These are phyloP conservation scores for Ophioninae sp. DNA, from an alignment of 2,888 invertebrate species.

Conservation along the genomic window DNA sequence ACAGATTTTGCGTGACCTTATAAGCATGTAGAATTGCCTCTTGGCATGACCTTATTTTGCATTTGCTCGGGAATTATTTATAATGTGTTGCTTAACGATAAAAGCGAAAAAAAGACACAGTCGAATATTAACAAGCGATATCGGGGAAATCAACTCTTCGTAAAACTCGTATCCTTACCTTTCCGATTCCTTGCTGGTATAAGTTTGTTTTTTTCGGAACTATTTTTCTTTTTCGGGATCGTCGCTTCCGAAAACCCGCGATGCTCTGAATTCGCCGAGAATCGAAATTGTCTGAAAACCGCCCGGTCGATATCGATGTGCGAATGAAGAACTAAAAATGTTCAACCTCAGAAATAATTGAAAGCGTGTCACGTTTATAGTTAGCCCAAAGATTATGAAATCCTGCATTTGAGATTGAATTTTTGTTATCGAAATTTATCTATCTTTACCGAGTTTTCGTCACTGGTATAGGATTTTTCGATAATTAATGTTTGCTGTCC, in stretches of 20 bases:
- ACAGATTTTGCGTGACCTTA: constrained; percentile 6
- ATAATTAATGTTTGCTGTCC: too few relatives aligned
- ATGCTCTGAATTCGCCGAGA: background rate
- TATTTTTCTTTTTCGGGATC: background rate
- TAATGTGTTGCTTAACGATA: constrained; percentile 52
- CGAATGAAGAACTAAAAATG: background rate
- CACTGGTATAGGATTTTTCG: too few relatives aligned
- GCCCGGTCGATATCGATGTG: background rate
- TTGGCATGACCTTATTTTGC: constrained; percentile 51
- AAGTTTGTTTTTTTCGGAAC: background rate
- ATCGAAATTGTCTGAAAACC: constrained; percentile 2
- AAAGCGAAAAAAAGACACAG: constrained; percentile 21
- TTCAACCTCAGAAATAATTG: background rate
- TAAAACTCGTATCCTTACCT: constrained; percentile 7
- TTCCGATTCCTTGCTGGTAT: background rate
- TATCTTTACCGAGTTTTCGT: too few relatives aligned
- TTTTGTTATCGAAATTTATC: too few relatives aligned
- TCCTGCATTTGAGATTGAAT: too few relatives aligned
- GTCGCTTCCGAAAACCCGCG: background rate
- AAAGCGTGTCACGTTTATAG: background rate
- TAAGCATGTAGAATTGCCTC: constrained; percentile 18
- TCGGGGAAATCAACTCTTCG: constrained; percentile 17
- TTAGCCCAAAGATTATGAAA: background rate
- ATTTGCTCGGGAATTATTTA: constrained; percentile 59
- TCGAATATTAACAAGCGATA: constrained; percentile 39